Percentiles rank a stretch among this genome's conserved stretches.
Evolutionary conservation across 1,140 invertebrate genomes (phyloP).

Genomic region (Aplysia californica): DNA sequence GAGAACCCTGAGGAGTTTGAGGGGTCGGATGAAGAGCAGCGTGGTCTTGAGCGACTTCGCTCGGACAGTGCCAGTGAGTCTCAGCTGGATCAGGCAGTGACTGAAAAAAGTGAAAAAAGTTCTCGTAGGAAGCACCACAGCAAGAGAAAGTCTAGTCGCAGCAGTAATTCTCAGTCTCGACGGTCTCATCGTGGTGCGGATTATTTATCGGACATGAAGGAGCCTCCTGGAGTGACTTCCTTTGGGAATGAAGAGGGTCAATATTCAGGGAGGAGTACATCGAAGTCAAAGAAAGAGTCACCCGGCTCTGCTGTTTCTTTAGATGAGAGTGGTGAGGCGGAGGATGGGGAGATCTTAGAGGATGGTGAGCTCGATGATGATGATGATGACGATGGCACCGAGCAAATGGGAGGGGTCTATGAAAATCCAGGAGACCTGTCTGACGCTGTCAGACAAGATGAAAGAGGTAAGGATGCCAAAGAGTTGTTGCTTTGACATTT

Average conservation of each 20-base stretch:
- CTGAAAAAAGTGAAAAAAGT: neutral
- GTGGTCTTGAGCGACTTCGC: neutral
- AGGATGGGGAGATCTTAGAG: constrained; percentile 28
- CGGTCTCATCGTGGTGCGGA: neutral
- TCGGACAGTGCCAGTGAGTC: neutral
- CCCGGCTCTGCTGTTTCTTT: neutral
- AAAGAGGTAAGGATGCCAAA: too few relatives aligned
- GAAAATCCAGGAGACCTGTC: neutral
- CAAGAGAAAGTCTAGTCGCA: neutral
- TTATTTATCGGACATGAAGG: neutral
- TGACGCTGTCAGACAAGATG: too few relatives aligned
- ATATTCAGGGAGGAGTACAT: neutral
- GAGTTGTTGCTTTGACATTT: too few relatives aligned
- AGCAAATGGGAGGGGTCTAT: neutral
- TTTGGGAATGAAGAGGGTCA: neutral
- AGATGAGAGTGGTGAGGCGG: constrained; percentile 7
- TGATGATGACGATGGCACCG: constrained; percentile 2
- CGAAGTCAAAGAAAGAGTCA: neutral
- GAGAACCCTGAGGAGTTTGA: neutral
- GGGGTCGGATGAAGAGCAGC: neutral
- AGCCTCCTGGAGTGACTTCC: neutral
- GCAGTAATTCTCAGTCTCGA: neutral
- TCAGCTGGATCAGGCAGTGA: neutral
- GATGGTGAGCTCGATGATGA: constrained; percentile 30
- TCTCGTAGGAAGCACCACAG: constrained; percentile 5